Conservation (phyloP, 2,888 invertebrate genomes). For the Scaptomyza polygonia region DNA sequence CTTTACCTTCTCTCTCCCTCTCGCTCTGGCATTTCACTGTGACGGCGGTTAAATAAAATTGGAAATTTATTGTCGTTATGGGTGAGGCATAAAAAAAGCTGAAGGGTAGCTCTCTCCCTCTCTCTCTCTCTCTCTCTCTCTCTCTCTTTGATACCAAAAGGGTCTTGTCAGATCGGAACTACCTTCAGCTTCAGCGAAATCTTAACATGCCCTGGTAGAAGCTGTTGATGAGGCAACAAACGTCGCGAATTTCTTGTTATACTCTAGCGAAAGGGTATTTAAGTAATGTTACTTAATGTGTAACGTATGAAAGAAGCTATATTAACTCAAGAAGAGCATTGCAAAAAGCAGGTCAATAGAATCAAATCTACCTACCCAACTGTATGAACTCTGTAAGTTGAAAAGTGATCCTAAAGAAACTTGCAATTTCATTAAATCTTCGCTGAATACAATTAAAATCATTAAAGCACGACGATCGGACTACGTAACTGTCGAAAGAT, state of each 20-base stretch:
- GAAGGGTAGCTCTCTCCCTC: constrained; percentile 12
- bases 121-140: not conserved
- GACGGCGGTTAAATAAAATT: constrained; percentile 70
- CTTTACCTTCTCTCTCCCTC: constrained; percentile 22
- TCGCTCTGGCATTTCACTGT: constrained; percentile 18
- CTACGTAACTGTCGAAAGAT: no score
- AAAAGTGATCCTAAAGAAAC: no score
- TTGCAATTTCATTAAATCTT: not conserved
- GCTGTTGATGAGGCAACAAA: constrained; percentile 26
- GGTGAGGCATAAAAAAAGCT: constrained; percentile 21
- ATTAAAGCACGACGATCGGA: not conserved
- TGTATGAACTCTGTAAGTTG: no score
- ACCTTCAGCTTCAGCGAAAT: constrained; percentile 73
- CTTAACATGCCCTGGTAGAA: constrained; percentile 22
- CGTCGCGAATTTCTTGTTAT: constrained; percentile 37
- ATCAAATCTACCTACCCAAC: no score
- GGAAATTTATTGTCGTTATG: constrained; percentile 73
- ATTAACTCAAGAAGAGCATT: no score
- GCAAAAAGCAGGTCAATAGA: no score
- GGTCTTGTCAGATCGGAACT: constrained; percentile 45
- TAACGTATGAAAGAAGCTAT: no score
- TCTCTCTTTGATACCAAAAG: constrained; percentile 12
- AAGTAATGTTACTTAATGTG: no score
- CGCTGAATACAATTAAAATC: not conserved
- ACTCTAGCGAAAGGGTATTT: constrained; percentile 12